Base-by-base conservation (phyloP, 2,888 invertebrate genomes). In the Escarpia spicata region DNA sequence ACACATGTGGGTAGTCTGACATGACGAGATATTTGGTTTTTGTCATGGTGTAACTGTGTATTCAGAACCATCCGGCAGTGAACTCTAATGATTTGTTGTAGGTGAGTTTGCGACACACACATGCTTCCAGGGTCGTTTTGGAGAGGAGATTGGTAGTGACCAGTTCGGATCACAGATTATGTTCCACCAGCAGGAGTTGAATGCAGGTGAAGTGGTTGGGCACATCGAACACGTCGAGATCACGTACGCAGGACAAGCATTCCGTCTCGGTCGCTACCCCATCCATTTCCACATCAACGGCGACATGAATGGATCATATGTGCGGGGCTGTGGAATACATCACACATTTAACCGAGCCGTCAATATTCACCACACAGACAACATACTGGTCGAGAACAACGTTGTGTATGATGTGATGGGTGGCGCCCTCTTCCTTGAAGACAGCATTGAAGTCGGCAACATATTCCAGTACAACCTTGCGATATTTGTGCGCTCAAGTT, bases 81-180 rank as follows among this genome's bases (percentile, higher is more conserved):
- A n/a, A 75, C 26, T 75, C 4, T 75, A n/a, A 26, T 75, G 75
- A 26, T 75, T 75, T 75, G 15, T 94, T 94, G 19, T 93, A 96
- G 96, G 96, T 75, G 95, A 96, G 93, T 96, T 96, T 94, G 95
- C 95, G 8, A 93, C 94, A 0, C 96, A 96, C 94, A 96, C 96
- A 1, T 95, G 96, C 93, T 96, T 96, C 95, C 96, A 95, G 45
- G 96, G 96, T 0, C 93, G 96, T 26, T 96, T 95, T 94, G 96
- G 96, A 0, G 95, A 95, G 45, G 96, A 96, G 92, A 95, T 95
- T 26, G 96, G 96, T 2, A 95, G 94, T 90, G 95, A 95, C 92
- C 94, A 96, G 94, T 96, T 95, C 94, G 96, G 96, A 10, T 95
- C 94, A 0, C 95, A 95, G 92, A 95, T 96, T 52, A 94, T 96